These are phyloP conservation scores for Candoia aspera DNA, from an alignment of 2,113 vertebrate genomes.

Conservation along the genomic window DNA sequence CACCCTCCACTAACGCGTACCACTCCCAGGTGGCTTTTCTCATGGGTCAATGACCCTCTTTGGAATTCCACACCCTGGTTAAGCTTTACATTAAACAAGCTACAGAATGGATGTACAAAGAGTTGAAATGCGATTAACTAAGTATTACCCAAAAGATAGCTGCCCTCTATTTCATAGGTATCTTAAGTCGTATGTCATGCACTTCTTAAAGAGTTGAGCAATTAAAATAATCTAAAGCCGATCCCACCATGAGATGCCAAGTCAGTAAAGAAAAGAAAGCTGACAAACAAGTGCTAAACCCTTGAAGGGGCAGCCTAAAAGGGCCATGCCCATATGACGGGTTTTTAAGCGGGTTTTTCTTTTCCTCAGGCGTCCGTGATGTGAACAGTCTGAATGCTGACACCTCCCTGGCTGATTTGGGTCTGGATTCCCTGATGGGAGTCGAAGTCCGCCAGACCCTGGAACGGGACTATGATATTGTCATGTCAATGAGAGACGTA, in stretches of 20 bases:
- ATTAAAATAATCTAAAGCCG: background rate
- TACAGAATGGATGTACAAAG: background rate
- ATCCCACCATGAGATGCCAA: background rate
- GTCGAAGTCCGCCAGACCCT: slow-evolving; percentile 95
- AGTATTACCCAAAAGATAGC: background rate
- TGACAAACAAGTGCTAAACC: background rate
- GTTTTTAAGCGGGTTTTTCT: background rate
- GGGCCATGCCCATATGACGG: background rate
- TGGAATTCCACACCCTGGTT: background rate
- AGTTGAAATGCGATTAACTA: background rate
- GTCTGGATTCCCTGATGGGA: slow-evolving; percentile 95
- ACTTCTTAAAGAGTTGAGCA: background rate
- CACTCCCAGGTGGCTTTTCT: background rate
- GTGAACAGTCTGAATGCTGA: slow-evolving; percentile 82
- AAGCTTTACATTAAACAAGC: background rate
- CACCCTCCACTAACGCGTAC: too few relatives aligned
- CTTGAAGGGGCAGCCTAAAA: slow-evolving; percentile 4
- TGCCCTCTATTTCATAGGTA: background rate
- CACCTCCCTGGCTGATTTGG: slow-evolving; percentile 87
- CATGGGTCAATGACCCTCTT: background rate
- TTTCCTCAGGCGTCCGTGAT: slow-evolving; percentile 84
- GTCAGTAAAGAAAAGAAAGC: background rate
- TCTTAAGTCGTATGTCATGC: background rate
- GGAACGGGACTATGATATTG: slow-evolving; percentile 88
- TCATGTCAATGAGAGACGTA: slow-evolving; percentile 91